Percentiles rank a stretch among this genome's conserved stretches.
phyloP scores from a whole-genome alignment of 2,797 vertebrate genomes.

The Danionella dracula region DNA sequence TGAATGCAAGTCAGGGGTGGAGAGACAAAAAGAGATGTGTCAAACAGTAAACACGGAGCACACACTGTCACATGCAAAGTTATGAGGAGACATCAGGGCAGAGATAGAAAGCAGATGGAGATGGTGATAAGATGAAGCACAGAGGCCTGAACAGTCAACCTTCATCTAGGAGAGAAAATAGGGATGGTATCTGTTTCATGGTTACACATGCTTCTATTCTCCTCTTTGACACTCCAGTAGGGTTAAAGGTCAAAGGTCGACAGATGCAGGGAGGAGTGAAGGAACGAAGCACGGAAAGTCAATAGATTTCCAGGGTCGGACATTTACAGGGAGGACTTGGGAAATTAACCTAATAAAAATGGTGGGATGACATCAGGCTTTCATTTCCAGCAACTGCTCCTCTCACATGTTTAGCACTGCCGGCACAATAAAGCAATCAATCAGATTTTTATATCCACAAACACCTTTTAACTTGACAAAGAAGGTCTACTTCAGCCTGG shows the following conservation, averaged over 20 bases:
- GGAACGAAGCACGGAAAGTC: conserved; percentile 40
- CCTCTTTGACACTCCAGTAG: conserved; percentile 47
- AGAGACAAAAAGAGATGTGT: conserved; percentile 23
- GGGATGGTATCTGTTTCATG: conserved; percentile 52
- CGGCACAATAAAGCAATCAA: neutral
- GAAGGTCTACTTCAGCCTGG: conserved; percentile 4
- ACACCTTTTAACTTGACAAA: conserved; percentile 2
- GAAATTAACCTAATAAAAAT: neutral
- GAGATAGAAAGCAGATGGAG: conserved; percentile 32
- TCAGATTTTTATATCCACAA: conserved; percentile 7
- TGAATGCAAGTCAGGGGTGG: conserved; percentile 22
- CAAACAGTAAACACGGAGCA: conserved; percentile 1
- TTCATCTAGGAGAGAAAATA: conserved; percentile 27
- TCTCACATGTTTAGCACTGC: neutral
- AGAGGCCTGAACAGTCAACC: conserved; percentile 43
- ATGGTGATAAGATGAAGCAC: conserved; percentile 23
- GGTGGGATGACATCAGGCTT: neutral
- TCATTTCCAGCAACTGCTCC: neutral
- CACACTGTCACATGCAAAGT: neutral
- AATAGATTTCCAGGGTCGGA: conserved; percentile 51
- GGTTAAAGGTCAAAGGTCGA: conserved; percentile 64
- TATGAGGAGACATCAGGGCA: conserved; percentile 20
- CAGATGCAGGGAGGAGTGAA: conserved; percentile 63
- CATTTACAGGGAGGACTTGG: conserved; percentile 53
- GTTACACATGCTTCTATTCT: conserved; percentile 45